Evolutionary conservation across 2,797 vertebrate species (phyloP).

Genomic region (Lacerta bilineata): DNA sequence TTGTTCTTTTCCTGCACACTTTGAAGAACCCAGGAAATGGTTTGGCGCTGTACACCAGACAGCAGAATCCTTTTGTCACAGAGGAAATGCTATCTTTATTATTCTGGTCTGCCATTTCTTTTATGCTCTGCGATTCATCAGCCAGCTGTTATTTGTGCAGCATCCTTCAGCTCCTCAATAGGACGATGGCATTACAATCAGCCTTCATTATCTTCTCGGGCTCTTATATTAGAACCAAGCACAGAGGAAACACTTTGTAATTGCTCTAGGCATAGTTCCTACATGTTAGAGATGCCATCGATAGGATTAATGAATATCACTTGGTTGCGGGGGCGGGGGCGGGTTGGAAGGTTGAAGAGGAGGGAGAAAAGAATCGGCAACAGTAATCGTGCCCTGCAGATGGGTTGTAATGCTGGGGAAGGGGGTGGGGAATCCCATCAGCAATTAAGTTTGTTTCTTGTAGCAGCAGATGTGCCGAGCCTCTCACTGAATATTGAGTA

Average conservation of each 20-base stretch:
- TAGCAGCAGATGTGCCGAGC: constrained; percentile 76
- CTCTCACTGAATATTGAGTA: constrained; percentile 69
- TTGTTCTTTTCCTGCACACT: constrained; percentile 33
- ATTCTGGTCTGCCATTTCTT: constrained; percentile 69
- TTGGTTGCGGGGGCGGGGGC: constrained; percentile 44
- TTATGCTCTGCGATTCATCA: constrained; percentile 62
- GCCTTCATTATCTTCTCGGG: constrained; percentile 75
- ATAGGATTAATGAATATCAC: constrained; percentile 78
- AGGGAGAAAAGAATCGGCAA: constrained; percentile 74
- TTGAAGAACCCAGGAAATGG: constrained; percentile 63
- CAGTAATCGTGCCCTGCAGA: constrained; percentile 75
- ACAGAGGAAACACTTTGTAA: constrained; percentile 77
- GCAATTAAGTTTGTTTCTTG: constrained; percentile 81
- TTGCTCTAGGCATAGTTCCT: constrained; percentile 77
- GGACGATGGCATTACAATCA: constrained; percentile 74
- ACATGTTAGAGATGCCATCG: constrained; percentile 75
- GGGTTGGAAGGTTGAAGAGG: constrained; percentile 70
- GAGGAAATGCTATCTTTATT: constrained; percentile 65
- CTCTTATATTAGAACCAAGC: constrained; percentile 73
- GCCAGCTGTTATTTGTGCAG: constrained; percentile 73
- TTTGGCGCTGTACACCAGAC: constrained; percentile 53
- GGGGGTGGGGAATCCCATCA: constrained; percentile 71
- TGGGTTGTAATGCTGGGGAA: constrained; percentile 75
- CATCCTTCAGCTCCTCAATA: constrained; percentile 67
- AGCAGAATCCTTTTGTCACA: constrained; percentile 64